Evolutionary conservation across 2,113 vertebrate genomes (phyloP).

Genomic region (Mirza zaza): DNA sequence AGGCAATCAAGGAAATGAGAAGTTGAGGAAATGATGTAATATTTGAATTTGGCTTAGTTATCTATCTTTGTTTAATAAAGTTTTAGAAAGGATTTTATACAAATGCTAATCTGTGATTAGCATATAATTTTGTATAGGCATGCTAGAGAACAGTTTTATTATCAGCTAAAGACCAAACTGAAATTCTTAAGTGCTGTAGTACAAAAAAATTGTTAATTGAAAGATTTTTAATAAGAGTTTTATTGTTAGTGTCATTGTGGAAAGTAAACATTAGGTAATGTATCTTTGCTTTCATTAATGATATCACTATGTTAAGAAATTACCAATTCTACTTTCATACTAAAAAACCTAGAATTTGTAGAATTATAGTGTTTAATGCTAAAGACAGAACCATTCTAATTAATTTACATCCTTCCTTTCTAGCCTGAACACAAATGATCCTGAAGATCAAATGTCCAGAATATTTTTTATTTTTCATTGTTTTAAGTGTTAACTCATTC

Average conservation of each 20-base stretch:
- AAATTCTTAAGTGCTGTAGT: background rate
- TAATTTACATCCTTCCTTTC: background rate
- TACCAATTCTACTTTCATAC: background rate
- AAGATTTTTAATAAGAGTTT: background rate
- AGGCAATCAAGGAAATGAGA: background rate
- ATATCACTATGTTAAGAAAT: background rate
- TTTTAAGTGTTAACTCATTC: background rate
- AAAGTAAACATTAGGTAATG: background rate
- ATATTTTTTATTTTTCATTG: background rate
- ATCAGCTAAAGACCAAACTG: background rate
- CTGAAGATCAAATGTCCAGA: background rate
- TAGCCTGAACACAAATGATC: background rate
- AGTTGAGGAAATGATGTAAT: background rate
- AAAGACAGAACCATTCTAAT: background rate
- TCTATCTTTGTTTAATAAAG: slow-evolving; percentile 13
- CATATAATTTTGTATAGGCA: background rate
- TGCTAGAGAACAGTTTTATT: background rate
- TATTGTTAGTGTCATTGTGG: background rate
- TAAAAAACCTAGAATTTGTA: background rate
- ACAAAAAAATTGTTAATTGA: background rate
- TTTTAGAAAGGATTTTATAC: background rate
- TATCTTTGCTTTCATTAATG: background rate
- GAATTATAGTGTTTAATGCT: background rate
- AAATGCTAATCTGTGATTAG: background rate
- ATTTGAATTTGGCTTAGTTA: background rate